Evolutionary conservation across 2,888 invertebrate genomes (phyloP).

Genomic region (Hirtodrosophila cameraria): DNA sequence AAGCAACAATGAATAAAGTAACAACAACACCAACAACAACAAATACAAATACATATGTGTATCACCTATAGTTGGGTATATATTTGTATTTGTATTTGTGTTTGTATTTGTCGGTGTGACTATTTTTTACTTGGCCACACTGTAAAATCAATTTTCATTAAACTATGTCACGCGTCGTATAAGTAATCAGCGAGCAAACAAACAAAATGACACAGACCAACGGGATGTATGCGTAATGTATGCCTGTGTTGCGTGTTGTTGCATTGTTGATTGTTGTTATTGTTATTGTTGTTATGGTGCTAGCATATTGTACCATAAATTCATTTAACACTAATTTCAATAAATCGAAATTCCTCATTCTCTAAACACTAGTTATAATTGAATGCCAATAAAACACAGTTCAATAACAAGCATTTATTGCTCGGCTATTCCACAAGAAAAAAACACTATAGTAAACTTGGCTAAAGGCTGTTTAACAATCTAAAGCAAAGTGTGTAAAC

Average conservation of each 20-base stretch:
- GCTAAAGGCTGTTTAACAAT: too few relatives aligned
- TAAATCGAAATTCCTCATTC: conserved; percentile 42
- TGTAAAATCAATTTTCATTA: conserved; percentile 79
- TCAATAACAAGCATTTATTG: background rate
- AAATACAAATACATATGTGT: conserved; percentile 17
- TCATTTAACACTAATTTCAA: conserved; percentile 69
- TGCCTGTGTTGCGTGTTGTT: conserved; percentile 3
- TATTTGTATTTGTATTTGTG: conserved; percentile 3
- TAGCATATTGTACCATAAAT: conserved; percentile 63
- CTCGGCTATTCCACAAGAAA: background rate
- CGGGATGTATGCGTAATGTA: conserved; percentile 35
- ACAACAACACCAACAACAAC: conserved; percentile 40
- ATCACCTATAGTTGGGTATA: conserved; percentile 2
- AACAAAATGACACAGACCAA: conserved; percentile 36
- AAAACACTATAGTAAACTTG: too few relatives aligned
- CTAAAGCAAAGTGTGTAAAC: too few relatives aligned
- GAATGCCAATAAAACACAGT: conserved; percentile 4
- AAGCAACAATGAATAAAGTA: conserved; percentile 42
- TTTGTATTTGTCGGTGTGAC: conserved; percentile 3
- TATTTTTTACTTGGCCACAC: conserved; percentile 47
- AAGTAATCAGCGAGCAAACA: conserved; percentile 70
- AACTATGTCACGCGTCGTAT: conserved; percentile 67
- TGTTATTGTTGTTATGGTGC: conserved; percentile 13
- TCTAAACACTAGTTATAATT: conserved; percentile 33
- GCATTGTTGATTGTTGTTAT: too few relatives aligned